These are phyloP conservation scores for Hypsopygia costalis DNA, from an alignment of 2,888 invertebrate species.

Conservation along the genomic window DNA sequence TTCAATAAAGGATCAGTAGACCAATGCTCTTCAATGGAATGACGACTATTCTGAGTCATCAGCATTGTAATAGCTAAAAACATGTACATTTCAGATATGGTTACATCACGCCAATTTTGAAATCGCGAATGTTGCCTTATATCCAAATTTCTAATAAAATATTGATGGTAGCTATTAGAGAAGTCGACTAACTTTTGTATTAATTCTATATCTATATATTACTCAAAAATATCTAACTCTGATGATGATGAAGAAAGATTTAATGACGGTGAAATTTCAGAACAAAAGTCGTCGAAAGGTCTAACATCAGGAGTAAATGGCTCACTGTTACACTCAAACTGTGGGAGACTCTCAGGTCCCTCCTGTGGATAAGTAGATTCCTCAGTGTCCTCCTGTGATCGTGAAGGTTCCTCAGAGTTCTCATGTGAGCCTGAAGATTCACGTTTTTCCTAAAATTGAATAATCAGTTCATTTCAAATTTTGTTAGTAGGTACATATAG, in stretches of 20 bases:
- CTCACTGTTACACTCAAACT: not conserved
- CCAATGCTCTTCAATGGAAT: slow-evolving; percentile 21
- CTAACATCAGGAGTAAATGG: not conserved
- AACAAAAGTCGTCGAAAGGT: not conserved
- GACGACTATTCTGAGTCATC: slow-evolving; percentile 18
- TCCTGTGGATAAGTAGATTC: too few relatives aligned
- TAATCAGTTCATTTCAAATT: too few relatives aligned
- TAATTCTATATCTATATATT: not conserved
- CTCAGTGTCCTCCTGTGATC: too few relatives aligned
- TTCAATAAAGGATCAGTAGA: slow-evolving; percentile 18
- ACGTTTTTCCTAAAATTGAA: too few relatives aligned
- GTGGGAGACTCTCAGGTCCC: too few relatives aligned
- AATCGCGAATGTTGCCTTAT: slow-evolving; percentile 12
- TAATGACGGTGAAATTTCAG: not conserved
- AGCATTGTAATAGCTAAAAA: slow-evolving; percentile 20
- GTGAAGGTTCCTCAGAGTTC: too few relatives aligned
- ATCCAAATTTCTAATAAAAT: slow-evolving; percentile 14
- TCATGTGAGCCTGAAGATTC: too few relatives aligned
- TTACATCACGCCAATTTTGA: slow-evolving; percentile 14
- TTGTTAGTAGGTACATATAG: too few relatives aligned
- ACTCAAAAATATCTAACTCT: not conserved
- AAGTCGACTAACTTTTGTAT: not conserved
- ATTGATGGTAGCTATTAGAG: slow-evolving; percentile 17
- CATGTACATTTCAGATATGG: slow-evolving; percentile 15
- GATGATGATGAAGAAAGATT: not conserved